Conservation (phyloP, 2,113 vertebrate species). For the Hippocampus guttulatus region DNA sequence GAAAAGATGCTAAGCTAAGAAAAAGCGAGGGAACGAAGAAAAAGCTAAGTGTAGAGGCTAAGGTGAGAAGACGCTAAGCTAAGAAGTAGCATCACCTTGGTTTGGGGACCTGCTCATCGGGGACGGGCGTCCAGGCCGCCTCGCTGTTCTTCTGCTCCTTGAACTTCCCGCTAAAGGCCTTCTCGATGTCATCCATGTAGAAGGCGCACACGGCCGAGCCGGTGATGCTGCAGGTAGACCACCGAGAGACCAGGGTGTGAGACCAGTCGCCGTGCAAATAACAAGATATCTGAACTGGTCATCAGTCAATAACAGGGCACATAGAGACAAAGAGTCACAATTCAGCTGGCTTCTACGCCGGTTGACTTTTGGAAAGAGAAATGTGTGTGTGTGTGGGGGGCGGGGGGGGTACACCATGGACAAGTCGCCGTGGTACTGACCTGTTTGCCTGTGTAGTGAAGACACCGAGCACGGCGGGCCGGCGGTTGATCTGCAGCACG, state of each 20-base stretch:
- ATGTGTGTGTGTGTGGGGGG: too few species aligned
- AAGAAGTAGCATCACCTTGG: slow-evolving; percentile 74
- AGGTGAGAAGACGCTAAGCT: background rate
- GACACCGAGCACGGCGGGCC: slow-evolving; percentile 81
- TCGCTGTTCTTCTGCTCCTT: slow-evolving; percentile 85
- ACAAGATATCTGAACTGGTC: too few species aligned
- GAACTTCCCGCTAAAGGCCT: slow-evolving; percentile 85
- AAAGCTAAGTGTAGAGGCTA: background rate
- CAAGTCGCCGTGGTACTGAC: slow-evolving; percentile 45
- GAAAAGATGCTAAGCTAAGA: background rate
- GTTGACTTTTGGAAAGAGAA: background rate
- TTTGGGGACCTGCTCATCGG: slow-evolving; percentile 85
- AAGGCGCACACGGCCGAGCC: slow-evolving; percentile 93
- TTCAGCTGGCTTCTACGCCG: background rate
- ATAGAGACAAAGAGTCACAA: background rate
- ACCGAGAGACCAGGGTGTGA: background rate
- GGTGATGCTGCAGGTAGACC: slow-evolving; percentile 77
- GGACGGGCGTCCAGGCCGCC: slow-evolving; percentile 83
- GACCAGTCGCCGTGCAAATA: too few species aligned
- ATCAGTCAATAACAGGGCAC: background rate
- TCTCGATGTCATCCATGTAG: slow-evolving; percentile 93
- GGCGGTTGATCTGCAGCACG: slow-evolving; percentile 77
- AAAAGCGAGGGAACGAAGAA: background rate
- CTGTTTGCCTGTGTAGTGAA: slow-evolving; percentile 93
- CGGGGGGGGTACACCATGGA: background rate